Base-by-base conservation (phyloP, 2,888 invertebrate genomes). In the Eupithecia subumbrata region DNA sequence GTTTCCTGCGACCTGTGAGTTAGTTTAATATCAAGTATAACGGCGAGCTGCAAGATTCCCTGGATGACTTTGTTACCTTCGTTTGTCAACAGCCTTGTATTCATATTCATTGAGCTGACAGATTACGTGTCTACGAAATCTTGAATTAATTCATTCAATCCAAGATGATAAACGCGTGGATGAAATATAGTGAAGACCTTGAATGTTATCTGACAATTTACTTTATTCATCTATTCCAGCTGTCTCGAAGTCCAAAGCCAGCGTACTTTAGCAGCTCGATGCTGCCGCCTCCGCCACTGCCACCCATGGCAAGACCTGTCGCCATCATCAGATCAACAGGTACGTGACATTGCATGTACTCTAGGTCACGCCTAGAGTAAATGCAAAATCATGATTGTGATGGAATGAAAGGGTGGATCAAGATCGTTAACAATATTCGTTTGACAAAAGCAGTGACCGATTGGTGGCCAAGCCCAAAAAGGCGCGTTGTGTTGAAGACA, bases 301-400 rank as follows among this genome's bases (percentile, higher is more conserved):
- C 99, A 11, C 99, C 99, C 25, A 98, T 99, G 98, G 99, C 99
- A 5, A 95, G 99, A 80, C 99, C 99, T 0, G 99, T 99, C 43
- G 98, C 99, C 79, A 98, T 99, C 86, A 98, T 99, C 86, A 96
- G 98, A 84, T 98, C 98, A 74, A 98, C 98, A 84, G 97, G 97
- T 94, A 56, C 22, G 4, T 48, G 18, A 48, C n/a, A 30, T 30
- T 30, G n/a, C n/a, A n/a, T n/a, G n/a, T n/a, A n/a, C n/a, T n/a
- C n/a, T n/a, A n/a, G n/a, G n/a, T n/a, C n/a, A n/a, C n/a, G n/a
- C n/a, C n/a, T 16, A 16, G 3, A 45, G 45, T 14, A 5, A 45
- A 45, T 45, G 16, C 45, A 5, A 14, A 45, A 37, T 37, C 14
- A 45, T 45, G 16, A 45, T 45, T 52, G 18, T n/a, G 2, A n/a